Percentiles rank a stretch among this genome's conserved stretches.
Evolutionary conservation across 1,140 invertebrate species (phyloP).

Genomic region (Tetragonula clypearis): DNA sequence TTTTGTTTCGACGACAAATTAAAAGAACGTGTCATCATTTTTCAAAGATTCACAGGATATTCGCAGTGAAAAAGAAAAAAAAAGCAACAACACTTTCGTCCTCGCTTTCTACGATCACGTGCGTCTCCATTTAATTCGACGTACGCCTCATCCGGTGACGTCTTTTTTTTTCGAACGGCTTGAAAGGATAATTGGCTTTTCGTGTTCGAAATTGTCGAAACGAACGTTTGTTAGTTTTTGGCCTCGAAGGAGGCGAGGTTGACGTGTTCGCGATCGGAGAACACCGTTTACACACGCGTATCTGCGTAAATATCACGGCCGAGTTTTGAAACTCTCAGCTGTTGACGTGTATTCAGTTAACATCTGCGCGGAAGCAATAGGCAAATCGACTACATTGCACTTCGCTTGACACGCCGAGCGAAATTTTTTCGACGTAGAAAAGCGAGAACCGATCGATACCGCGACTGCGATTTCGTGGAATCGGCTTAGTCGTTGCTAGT

Average conservation of each 20-base stretch:
- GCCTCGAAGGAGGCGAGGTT: neutral
- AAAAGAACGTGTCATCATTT: neutral
- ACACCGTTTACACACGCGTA: conserved; percentile 15
- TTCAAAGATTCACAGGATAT: neutral
- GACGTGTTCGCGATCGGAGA: neutral
- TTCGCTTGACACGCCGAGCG: neutral
- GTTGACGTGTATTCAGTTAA: conserved; percentile 36
- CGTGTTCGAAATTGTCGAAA: conserved; percentile 25
- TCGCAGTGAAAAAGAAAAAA: neutral
- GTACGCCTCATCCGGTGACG: neutral
- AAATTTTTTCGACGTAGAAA: conserved; percentile 38
- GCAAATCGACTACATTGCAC: conserved; percentile 13
- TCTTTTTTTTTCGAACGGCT: neutral
- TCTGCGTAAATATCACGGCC: neutral
- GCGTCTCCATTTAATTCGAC: neutral
- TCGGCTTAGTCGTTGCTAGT: neutral
- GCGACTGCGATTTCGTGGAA: conserved; percentile 3
- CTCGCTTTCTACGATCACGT: conserved; percentile 25
- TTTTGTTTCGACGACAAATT: neutral
- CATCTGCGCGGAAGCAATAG: conserved; percentile 56
- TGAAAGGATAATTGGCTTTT: conserved; percentile 48
- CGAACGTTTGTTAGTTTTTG: neutral
- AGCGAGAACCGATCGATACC: conserved; percentile 27
- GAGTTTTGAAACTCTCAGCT: no score
- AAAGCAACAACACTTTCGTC: conserved; percentile 7